These are phyloP conservation scores for Polypterus senegalus DNA, from an alignment of 2,113 vertebrate species.

Conservation along the genomic window DNA sequence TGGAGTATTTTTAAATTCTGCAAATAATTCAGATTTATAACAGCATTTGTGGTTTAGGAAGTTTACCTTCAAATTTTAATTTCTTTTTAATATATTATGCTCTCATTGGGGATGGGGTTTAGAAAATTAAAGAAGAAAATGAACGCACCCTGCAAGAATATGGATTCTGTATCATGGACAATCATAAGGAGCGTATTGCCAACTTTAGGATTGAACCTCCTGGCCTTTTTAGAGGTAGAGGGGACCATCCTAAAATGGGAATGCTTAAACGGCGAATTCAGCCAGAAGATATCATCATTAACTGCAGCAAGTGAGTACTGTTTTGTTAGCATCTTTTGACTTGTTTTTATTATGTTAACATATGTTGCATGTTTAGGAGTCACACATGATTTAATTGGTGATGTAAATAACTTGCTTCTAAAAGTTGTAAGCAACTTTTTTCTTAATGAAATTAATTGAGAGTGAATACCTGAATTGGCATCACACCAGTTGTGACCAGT, in stretches of 20 bases:
- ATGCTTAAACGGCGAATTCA: conserved; percentile 87
- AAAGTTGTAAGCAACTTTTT: no score
- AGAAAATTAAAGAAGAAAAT: conserved; percentile 95
- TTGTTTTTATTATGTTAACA: no score
- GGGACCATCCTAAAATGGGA: conserved; percentile 94
- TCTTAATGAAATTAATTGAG: no score
- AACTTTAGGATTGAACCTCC: conserved; percentile 94
- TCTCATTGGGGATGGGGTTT: neutral
- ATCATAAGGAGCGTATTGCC: conserved; percentile 87
- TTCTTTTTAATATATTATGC: conserved; percentile 15
- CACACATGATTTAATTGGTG: no score
- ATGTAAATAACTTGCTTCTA: no score
- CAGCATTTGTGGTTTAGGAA: no score
- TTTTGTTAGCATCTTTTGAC: no score
- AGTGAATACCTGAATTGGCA: no score
- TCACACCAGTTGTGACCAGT: no score
- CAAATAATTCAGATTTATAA: no score
- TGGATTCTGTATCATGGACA: conserved; percentile 91
- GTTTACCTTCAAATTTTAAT: neutral
- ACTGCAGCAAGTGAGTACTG: conserved; percentile 85
- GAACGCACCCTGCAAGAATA: conserved; percentile 81
- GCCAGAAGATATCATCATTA: conserved; percentile 89
- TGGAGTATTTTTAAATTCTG: no score
- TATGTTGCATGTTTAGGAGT: no score
- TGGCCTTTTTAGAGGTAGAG: conserved; percentile 83